Percentiles rank a stretch among this genome's conserved stretches.
phyloP scores from a whole-genome alignment of 2,888 invertebrate genomes.

The Himalopsyche anomala region DNA sequence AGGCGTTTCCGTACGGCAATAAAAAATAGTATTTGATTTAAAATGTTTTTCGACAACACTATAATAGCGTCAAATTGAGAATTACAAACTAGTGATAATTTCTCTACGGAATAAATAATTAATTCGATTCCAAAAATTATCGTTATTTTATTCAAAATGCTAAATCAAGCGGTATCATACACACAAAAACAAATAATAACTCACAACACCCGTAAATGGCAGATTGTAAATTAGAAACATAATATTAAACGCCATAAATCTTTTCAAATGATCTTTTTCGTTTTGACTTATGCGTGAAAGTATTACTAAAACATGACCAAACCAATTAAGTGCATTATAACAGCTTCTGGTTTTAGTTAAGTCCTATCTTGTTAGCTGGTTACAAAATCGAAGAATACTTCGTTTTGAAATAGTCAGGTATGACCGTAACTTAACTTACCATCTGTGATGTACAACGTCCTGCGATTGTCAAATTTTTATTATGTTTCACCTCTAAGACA shows the following conservation, averaged over 20 bases:
- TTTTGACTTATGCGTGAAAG: constrained; percentile 26
- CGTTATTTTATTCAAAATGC: constrained; percentile 31
- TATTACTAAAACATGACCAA: constrained; percentile 12
- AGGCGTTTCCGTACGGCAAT: too few species aligned
- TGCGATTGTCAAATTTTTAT: neutral
- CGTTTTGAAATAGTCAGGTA: neutral
- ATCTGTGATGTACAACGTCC: constrained; percentile 14
- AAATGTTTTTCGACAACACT: too few species aligned
- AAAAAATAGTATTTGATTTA: too few species aligned
- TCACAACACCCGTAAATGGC: neutral
- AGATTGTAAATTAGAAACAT: constrained; percentile 27
- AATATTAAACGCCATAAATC: constrained; percentile 16
- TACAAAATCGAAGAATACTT: constrained; percentile 2
- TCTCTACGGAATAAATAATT: constrained; percentile 15
- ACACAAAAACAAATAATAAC: constrained; percentile 16
- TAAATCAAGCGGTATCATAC: neutral
- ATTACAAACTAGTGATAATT: neutral
- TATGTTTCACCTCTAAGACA: neutral
- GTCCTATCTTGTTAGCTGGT: constrained; percentile 15
- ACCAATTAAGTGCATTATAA: constrained; percentile 26
- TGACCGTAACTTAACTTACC: neutral
- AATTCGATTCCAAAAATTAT: neutral
- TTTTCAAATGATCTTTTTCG: neutral
- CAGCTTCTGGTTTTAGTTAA: constrained; percentile 29
- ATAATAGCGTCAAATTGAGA: too few species aligned